Conservation (phyloP, 2,888 invertebrate species). For the Erebia palarica region DNA sequence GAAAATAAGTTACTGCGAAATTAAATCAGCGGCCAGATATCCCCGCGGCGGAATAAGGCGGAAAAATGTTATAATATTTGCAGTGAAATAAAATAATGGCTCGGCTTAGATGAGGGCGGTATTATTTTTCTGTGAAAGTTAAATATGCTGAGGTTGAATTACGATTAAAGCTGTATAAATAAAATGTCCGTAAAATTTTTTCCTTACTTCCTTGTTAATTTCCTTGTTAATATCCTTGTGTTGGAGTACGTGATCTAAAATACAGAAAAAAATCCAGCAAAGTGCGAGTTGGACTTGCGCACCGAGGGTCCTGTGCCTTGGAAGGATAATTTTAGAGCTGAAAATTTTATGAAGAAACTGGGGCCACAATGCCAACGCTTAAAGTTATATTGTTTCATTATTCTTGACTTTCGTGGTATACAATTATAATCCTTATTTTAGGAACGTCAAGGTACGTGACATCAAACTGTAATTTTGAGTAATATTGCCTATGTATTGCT, state of each 20-base stretch:
- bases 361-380: too few relatives aligned
- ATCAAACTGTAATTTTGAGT: too few relatives aligned
- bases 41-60: conserved; percentile 30
- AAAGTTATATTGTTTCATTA: too few relatives aligned
- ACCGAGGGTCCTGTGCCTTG: neutral
- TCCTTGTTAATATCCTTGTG: too few relatives aligned
- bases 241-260: too few relatives aligned
- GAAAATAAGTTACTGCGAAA: conserved; percentile 34
- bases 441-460: too few relatives aligned
- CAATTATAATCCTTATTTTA: too few relatives aligned
- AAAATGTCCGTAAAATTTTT: neutral
- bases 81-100: conserved; percentile 25
- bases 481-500: too few relatives aligned
- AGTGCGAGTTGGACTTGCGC: neutral
- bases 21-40: conserved; percentile 28
- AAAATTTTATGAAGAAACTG: too few relatives aligned
- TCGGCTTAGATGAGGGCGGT: conserved; percentile 7
- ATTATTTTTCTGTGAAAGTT: conserved; percentile 7
- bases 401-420: too few relatives aligned
- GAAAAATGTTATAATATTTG: conserved; percentile 25
- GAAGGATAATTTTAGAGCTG: too few relatives aligned
- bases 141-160: neutral
- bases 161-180: neutral
- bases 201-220: too few relatives aligned
- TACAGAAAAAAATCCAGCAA: neutral